Evolutionary conservation across 2,888 invertebrate species (phyloP), one percentile per base, ranked within the genome.

Genomic region (Mimachlamys varia): DNA sequence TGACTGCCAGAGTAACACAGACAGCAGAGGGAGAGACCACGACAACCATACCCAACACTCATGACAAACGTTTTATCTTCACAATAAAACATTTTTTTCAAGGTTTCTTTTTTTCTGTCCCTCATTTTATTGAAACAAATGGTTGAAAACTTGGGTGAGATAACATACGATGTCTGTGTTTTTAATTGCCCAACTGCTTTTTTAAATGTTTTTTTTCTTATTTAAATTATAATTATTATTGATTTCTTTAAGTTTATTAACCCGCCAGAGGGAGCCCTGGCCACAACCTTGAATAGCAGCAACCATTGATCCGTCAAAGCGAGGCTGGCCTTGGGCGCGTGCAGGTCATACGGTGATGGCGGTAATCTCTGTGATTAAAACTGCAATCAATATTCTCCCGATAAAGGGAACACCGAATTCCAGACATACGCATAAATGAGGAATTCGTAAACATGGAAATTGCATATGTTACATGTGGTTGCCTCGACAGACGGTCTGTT

Each of bases 321-420:
- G 76, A 76, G 76, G 76, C 76, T 27, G 76, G 76, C 76, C 76
- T 76, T 76, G 76, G 76, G 76, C 76, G 76, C 76, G 33, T 76
- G 76, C 76, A 76, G 76, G 76, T 76, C 76, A 76, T 27, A 76
- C 33, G 76, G 76, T 76, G 76, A 33, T 76, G 76, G 27, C 22
- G 76, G 76, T 76, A 76, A 76, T 76, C 76, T 76, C 5, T 27
- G 33, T 76, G 76, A 76, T 76, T 76, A 76, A 76, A 76, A 76
- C 76, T 76, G 33, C 76, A 76, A 76, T 76, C 76, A 76, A 76
- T 76, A 76, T 76, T 76, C 76, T 76, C 76, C 76, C 33, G 76
- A 76, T 76, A 33, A 76, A 76, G 33, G 2, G 76, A 76, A 76
- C 76, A 76, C 27, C 76, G 76, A 76, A 76, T 76, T 76, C 76